Evolutionary conservation across 2,113 vertebrate genomes (phyloP).

Genomic region (human): GRCh38 chr13:80000501-80001000

Average conservation of each 20-base stretch:
- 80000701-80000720: not conserved
- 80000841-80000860: conserved; percentile 33
- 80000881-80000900: conserved; percentile 19
- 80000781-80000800: not conserved
- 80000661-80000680: not conserved
- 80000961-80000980: conserved; percentile 46
- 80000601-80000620: not conserved
- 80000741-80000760: not conserved
- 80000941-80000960: conserved; percentile 36
- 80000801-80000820: conserved; percentile 20
- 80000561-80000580: not conserved
- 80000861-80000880: conserved; percentile 13
- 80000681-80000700: not conserved
- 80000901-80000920: not conserved
- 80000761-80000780: not conserved
- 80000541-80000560: not conserved
- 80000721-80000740: not conserved
- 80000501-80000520: not conserved
- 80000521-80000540: not conserved
- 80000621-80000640: not conserved
- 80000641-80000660: not conserved
- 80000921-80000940: conserved; percentile 66
- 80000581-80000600: not conserved
- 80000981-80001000: conserved; percentile 32
- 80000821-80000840: not conserved